Evolutionary conservation across 2,113 vertebrate genomes (phyloP), one percentile per base, ranked within the genome.

Genomic region (Rhinogobius similis): DNA sequence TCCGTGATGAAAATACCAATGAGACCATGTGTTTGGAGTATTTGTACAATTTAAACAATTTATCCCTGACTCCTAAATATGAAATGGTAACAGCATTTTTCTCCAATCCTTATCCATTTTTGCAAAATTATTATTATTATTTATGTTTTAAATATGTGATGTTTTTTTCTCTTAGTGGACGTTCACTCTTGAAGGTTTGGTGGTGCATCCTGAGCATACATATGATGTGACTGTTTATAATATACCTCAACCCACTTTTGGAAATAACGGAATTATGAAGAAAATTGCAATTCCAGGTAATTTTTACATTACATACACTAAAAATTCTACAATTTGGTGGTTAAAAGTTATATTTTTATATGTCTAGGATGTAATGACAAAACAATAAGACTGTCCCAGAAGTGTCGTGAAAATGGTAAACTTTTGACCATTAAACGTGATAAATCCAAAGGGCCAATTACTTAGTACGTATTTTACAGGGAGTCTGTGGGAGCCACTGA

Each of bases 361-460:
- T 75, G 3, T 63, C 0, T 68, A 93, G 92, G 81, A 67, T 93
- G 92, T 75, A 11, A 16, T 20, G 66, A 90, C 68, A 7, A 1
- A 5, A 79, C 7, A 26, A 74, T 91, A 24, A 27, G 67, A 71
- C 41, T 23, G 1, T 21, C 85, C 8, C 79, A 27, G 50, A 24
- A 70, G 1, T 93, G 92, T 70, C 63, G 71, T 72, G 85, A 92
- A 78, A 91, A 84, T 12, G 90, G 91, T 93, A 75, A 71, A 27
- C 44, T 58, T 20, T 63, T 3, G 5, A 3, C 12, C 1, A 55
- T 5, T 26, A 55, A 48, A 55, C 52, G 4, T n/a, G 10, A 24
- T 21, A 50, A 21, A 50, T 50, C n/a, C 20, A 50, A 50, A n/a
- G 8, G 7, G n/a, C 20, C 29, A 29, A 5, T 2, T 58, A 62